Evolutionary conservation across 2,797 vertebrate species (phyloP), one percentile per base, ranked within the genome.

Genomic region (Nyctalus aviator): DNA sequence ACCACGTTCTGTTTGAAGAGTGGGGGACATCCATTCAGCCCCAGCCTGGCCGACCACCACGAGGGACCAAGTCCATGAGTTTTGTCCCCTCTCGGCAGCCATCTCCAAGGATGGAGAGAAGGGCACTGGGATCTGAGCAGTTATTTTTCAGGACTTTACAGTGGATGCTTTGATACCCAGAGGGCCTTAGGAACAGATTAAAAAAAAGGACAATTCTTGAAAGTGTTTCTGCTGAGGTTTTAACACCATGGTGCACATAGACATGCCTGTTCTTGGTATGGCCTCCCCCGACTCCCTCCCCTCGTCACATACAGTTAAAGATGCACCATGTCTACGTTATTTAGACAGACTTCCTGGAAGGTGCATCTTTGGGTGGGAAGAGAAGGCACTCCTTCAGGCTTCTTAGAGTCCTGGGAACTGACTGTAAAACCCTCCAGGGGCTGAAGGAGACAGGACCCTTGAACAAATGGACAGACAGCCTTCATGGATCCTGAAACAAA

Each of bases 11-110:
- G 88, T 30, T 50, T 30, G 27, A 88, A 41, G 53, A 78, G 44
- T 44, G 18, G 32, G 44, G 2, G n/a, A 88, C 84, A 69, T 62
- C 46, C 90, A 37, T 32, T 48, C 75, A 77, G 66, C 21, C 72
- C 79, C 48, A 32, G 44, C 41, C 79, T 76, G 53, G n/a, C 73
- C 35, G 50, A 59, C 48, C 50, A 77, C 30, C 20, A n/a, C 37
- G 75, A 35, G 88, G 88, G 73, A 76, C 72, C 46, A 8, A 89
- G 55, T 73, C 79, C 50, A 27, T 95, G 93, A 93, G 64, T 32
- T 30, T 53, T 3, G 8, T 30, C 59, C 21, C 46, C 64, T 53
- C 20, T 62, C 55, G 35, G 37, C 8, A 18, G 64, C 25, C 84
- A 46, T 41, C 37, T 93, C 75, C 11, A 73, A 44, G 62, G 59